Percentiles rank a stretch among this genome's conserved stretches.
Evolutionary conservation across 2,888 invertebrate genomes (phyloP).

Genomic region (Volucella inflata): DNA sequence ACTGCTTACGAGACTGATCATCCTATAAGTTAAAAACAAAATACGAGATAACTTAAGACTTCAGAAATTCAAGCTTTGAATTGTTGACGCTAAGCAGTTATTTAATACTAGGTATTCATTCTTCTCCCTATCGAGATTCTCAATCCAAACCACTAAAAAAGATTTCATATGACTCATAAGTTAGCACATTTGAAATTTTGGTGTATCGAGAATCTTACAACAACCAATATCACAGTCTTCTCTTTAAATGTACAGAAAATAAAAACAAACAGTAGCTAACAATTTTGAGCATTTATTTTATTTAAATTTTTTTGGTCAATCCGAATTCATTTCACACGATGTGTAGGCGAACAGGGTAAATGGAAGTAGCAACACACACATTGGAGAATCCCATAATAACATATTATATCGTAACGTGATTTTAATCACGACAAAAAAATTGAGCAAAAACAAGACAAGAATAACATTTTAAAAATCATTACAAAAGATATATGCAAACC

Average conservation of each 20-base stretch:
- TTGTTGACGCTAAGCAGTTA: too few species aligned
- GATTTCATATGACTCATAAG: conserved; percentile 41
- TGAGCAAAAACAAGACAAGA: conserved; percentile 23
- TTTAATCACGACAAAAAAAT: conserved; percentile 55
- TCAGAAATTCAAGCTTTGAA: too few species aligned
- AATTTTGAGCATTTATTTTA: conserved; percentile 12
- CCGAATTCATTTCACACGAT: conserved; percentile 40
- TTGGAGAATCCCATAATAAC: conserved; percentile 39
- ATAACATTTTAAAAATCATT: conserved; percentile 37
- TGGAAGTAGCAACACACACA: conserved; percentile 23
- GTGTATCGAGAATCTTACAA: conserved; percentile 33
- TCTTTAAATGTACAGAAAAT: not conserved
- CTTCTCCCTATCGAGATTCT: not conserved
- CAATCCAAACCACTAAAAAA: conserved; percentile 20
- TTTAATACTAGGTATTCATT: too few species aligned
- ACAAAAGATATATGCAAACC: conserved; percentile 32
- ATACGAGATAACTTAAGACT: too few species aligned
- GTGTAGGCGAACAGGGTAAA: conserved; percentile 67
- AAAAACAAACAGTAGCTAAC: conserved; percentile 45
- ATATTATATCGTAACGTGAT: conserved; percentile 50
- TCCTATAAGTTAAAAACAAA: too few species aligned
- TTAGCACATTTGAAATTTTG: conserved; percentile 17
- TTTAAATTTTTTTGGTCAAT: conserved; percentile 19
- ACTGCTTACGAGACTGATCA: too few species aligned
- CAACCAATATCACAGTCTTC: conserved; percentile 15